Base-by-base conservation (phyloP, 1,140 invertebrate species). In the Megalopta genalis region DNA sequence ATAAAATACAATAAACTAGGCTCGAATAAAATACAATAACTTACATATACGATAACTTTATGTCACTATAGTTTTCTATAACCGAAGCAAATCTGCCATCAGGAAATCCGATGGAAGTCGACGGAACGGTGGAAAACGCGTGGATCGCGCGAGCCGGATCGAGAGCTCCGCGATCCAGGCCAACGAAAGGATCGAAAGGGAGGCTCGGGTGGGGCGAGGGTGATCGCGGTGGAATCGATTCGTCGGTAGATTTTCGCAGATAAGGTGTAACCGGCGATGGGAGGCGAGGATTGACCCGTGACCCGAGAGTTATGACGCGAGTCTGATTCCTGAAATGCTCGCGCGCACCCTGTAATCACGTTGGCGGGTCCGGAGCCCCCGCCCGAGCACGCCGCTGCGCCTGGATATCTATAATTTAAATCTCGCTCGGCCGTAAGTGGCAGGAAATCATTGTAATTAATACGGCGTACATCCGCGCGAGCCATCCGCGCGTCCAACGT, bases 401-500 rank as follows among this genome's bases (percentile, higher is more conserved):
- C 73, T 85, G 77, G 82, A 89, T 89, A 88, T 88, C 88, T 89
- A 89, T 89, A 89, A 89, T 89, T 89, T 89, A 87, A 88, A 89
- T 89, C 88, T 89, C 80, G 82, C 77, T 79, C 78, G 86, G 59
- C 79, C 79, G 83, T 87, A 88, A 88, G 86, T 88, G 88, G 87
- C 82, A 84, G 82, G 80, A 87, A 87, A 89, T 89, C 77, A 89
- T 88, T 89, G 87, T 88, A 88, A 88, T 88, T 88, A 88, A 88
- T 88, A 88, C 83, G 70, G 77, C 67, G 77, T 84, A 83, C 86
- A 83, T 87, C 77, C 69, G 79, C 62, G 81, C 71, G 69, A 52
- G 49, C 49, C 49, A 62, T 9, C 39, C 59, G 57, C 79, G 77
- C 74, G 80, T 66, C 74, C 59, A 77, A 54, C 57, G 70, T 49